Conservation (phyloP, 1,140 invertebrate species). For the Pogonus chalceus region DNA sequence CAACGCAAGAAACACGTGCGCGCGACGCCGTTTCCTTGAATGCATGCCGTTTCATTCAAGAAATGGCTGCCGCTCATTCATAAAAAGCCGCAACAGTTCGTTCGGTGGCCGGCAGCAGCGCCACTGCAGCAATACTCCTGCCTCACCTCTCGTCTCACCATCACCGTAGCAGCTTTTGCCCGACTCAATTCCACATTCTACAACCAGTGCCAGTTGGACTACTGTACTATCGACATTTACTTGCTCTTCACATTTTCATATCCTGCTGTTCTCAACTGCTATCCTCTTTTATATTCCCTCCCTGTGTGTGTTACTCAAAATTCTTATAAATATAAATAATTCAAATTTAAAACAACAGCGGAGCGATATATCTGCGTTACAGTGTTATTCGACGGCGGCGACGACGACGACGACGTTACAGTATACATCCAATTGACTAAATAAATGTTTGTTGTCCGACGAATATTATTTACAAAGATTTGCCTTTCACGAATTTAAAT, state of each 20-base stretch:
- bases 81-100: constrained; percentile 49
- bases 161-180: constrained; percentile 22
- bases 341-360: no score
- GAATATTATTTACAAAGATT: no score
- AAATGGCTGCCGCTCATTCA: constrained; percentile 68
- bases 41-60: constrained; percentile 49
- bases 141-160: constrained; percentile 30
- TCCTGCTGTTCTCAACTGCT: constrained; percentile 13
- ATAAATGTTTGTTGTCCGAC: no score
- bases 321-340: no score
- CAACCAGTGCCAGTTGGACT: background rate
- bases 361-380: no score
- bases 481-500: no score
- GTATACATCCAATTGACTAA: no score
- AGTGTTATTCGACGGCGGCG: no score
- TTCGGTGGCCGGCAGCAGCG: constrained; percentile 31
- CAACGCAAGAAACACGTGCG: constrained; percentile 28
- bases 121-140: constrained; percentile 23
- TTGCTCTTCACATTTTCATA: constrained; percentile 13
- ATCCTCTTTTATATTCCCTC: background rate
- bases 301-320: no score
- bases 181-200: background rate
- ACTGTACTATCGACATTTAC: background rate
- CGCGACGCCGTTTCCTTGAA: constrained; percentile 40
- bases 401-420: no score